Evolutionary conservation across 2,113 vertebrate species (phyloP).

Genomic region (Pomatostomus ruficeps): DNA sequence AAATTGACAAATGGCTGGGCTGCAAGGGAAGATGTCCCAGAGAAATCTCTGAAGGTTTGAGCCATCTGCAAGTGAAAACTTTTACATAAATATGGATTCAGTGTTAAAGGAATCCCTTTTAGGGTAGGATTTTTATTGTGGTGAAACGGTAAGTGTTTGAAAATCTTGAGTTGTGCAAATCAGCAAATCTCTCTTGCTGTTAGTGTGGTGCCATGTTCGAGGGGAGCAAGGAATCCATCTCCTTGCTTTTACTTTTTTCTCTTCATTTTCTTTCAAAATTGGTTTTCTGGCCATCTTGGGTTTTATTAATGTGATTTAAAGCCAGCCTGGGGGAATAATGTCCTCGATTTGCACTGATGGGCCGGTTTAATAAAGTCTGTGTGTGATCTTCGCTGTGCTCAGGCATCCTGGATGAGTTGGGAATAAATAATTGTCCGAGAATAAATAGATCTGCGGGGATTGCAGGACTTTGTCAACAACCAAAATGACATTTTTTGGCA

Average conservation of each 20-base stretch:
- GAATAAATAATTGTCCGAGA: neutral
- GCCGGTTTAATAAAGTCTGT: neutral
- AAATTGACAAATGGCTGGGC: neutral
- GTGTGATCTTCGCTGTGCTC: neutral
- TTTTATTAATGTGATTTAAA: neutral
- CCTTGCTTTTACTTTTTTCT: neutral
- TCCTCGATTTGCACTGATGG: neutral
- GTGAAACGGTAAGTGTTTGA: neutral
- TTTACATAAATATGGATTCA: neutral
- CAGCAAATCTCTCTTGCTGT: neutral
- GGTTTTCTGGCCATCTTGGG: neutral
- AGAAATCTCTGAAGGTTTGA: neutral
- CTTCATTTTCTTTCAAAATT: neutral
- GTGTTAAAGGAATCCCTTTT: neutral
- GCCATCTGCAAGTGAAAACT: neutral
- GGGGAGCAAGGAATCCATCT: neutral
- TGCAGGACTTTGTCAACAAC: neutral
- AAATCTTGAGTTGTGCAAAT: neutral
- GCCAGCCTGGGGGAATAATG: neutral
- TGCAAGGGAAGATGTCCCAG: neutral
- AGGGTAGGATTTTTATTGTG: neutral
- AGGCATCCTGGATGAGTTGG: neutral
- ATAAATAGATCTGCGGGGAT: neutral
- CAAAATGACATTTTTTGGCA: neutral
- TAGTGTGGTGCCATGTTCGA: neutral